Evolutionary conservation across 2,797 vertebrate genomes (phyloP).

Genomic region (Peromyscus attwateri): DNA sequence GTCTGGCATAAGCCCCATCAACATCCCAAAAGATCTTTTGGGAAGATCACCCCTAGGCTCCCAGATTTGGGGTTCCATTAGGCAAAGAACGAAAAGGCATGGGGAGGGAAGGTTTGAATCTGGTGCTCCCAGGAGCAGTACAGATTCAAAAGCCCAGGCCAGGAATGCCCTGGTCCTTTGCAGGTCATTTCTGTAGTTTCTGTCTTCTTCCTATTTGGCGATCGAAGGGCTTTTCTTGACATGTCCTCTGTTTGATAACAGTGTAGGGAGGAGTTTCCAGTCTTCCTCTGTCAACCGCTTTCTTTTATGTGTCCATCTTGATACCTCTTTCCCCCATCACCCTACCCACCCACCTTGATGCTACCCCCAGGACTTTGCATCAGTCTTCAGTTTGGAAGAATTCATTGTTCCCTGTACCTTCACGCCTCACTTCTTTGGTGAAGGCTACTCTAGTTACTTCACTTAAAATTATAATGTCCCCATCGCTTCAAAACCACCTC

Average conservation of each 20-base stretch:
- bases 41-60: background rate
- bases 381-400: background rate
- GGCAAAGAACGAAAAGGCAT: background rate
- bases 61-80: background rate
- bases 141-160: background rate
- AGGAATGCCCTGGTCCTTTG: background rate
- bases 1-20: background rate
- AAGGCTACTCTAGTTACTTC: background rate
- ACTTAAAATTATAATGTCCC: background rate
- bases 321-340: background rate
- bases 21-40: background rate
- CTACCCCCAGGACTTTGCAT: background rate
- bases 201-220: background rate
- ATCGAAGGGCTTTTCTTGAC: background rate
- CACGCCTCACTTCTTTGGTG: background rate
- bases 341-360: background rate
- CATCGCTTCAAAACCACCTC: background rate
- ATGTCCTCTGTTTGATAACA: background rate
- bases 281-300: background rate
- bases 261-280: background rate
- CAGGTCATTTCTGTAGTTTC: background rate
- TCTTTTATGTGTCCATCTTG: background rate
- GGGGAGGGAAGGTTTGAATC: background rate
- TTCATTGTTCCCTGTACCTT: background rate
- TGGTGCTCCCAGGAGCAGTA: background rate